Evolutionary conservation across 2,888 invertebrate species (phyloP).

Genomic region (Andrena hattorfiana): DNA sequence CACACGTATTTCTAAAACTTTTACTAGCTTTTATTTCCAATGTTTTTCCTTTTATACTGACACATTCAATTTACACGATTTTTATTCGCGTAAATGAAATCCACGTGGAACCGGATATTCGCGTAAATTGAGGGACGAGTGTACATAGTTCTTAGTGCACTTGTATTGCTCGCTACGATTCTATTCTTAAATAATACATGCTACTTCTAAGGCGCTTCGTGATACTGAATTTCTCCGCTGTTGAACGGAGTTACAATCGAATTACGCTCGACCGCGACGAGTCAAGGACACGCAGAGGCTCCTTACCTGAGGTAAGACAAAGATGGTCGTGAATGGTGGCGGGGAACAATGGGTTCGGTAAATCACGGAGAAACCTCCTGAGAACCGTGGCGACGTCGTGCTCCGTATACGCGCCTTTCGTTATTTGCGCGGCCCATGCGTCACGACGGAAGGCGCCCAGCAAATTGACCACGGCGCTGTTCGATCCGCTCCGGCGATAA

Average conservation of each 20-base stretch:
- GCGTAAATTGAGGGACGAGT: no score
- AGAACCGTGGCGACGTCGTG: conserved; percentile 95
- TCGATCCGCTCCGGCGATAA: conserved; percentile 93
- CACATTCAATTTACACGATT: no score
- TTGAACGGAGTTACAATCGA: not conserved
- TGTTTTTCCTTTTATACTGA: no score
- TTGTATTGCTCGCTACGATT: not conserved
- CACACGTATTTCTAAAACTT: no score
- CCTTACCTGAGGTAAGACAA: conserved; percentile 88
- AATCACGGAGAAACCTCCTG: conserved; percentile 95
- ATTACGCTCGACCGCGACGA: not conserved
- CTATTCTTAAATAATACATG: not conserved
- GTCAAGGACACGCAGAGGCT: conserved; percentile 34
- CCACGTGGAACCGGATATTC: no score
- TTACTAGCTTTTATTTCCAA: no score
- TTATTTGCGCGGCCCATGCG: conserved; percentile 94
- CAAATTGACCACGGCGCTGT: conserved; percentile 90
- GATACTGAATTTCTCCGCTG: not conserved
- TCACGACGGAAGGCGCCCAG: conserved; percentile 92
- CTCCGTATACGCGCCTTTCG: conserved; percentile 91
- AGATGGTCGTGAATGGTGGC: conserved; percentile 89
- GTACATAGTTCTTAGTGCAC: not conserved
- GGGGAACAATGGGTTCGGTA: conserved; percentile 93
- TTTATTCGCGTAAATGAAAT: no score
- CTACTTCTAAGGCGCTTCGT: not conserved